phyloP scores from a whole-genome alignment of 2,113 vertebrate genomes.

The Saccopteryx bilineata region DNA sequence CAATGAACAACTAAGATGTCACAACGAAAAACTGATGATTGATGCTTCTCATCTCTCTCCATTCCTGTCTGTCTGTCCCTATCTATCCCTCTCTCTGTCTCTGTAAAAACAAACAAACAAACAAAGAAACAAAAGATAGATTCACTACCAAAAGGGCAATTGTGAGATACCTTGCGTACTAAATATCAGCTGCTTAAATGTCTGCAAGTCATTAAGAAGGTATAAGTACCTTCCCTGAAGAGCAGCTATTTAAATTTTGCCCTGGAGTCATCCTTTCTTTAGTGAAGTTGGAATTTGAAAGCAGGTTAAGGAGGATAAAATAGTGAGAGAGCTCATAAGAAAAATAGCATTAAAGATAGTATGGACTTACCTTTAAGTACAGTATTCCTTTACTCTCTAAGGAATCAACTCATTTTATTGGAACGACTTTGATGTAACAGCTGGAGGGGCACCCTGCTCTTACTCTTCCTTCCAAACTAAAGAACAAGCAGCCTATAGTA shows the following conservation, averaged over 20 bases:
- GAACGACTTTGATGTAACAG: not conserved
- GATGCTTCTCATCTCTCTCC: too few relatives aligned
- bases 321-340: not conserved
- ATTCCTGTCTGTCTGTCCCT: too few relatives aligned
- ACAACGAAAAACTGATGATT: too few relatives aligned
- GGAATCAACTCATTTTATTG: not conserved
- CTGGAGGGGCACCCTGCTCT: not conserved
- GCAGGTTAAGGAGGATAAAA: constrained; percentile 2
- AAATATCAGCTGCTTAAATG: constrained; percentile 11
- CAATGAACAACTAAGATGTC: too few relatives aligned
- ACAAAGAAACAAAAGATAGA: not conserved
- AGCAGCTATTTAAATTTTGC: constrained; percentile 62
- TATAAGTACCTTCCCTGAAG: constrained; percentile 32
- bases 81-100: too few relatives aligned
- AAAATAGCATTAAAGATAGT: not conserved
- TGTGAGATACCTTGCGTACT: not conserved
- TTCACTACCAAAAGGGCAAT: constrained; percentile 13
- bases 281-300: constrained; percentile 33
- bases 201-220: constrained; percentile 54
- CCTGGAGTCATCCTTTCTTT: constrained; percentile 40
- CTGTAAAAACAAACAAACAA: too few relatives aligned
- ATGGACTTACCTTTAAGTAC: not conserved
- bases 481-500: constrained; percentile 9
- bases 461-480: not conserved
- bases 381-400: not conserved